These are phyloP conservation scores for Synanthedon formicaeformis DNA, from an alignment of 2,888 invertebrate genomes.

Conservation along the genomic window DNA sequence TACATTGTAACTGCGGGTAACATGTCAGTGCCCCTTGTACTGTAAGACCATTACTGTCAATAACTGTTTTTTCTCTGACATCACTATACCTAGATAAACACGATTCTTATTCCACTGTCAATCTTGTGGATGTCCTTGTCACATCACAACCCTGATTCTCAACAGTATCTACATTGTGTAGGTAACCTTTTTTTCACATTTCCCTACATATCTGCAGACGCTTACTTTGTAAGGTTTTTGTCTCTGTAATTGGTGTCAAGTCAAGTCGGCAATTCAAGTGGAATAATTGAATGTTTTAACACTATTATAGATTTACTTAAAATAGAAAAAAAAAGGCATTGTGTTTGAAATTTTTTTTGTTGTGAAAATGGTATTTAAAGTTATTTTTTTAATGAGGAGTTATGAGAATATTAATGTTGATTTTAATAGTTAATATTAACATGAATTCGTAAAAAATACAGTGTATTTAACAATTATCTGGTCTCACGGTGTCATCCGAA, in stretches of 20 bases:
- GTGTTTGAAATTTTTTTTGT: too few species aligned
- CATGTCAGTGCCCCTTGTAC: too few species aligned
- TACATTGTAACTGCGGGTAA: too few species aligned
- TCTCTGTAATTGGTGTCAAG: conserved; percentile 6
- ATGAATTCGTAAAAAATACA: too few species aligned
- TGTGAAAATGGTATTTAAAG: too few species aligned
- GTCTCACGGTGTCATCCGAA: too few species aligned
- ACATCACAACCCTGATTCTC: conserved; percentile 10
- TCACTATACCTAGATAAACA: background rate
- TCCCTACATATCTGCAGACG: conserved; percentile 4
- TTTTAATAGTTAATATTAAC: too few species aligned
- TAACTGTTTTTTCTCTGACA: background rate
- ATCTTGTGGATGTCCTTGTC: conserved; percentile 5
- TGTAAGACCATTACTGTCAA: background rate
- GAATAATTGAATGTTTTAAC: background rate
- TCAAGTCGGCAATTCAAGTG: conserved; percentile 1
- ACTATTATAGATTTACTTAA: too few species aligned
- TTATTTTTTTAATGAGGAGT: too few species aligned
- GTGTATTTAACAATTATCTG: too few species aligned
- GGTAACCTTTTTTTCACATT: conserved; percentile 1
- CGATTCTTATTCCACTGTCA: conserved; percentile 1
- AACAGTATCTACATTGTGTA: background rate
- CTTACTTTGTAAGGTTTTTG: background rate
- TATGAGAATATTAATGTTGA: too few species aligned
- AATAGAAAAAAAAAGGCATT: too few species aligned